Evolutionary conservation across 2,797 vertebrate genomes (phyloP), one percentile per base, ranked within the genome.

Genomic region (Mycteria americana): DNA sequence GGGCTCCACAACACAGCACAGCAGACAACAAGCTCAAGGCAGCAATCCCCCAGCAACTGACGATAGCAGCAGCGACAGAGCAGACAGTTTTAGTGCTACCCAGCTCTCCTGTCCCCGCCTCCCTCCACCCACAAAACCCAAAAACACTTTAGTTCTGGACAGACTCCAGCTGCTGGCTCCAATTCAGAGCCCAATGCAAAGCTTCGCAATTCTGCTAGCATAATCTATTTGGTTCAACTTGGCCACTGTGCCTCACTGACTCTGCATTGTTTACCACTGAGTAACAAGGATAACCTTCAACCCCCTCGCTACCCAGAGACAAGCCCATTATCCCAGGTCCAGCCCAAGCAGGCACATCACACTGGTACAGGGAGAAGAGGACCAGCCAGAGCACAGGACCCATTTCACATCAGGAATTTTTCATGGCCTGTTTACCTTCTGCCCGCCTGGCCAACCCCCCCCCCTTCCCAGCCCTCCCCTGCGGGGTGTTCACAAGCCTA

Each of bases 91-190:
- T 75, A 93, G 97, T 97, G 95, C 95, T 95, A 96, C 96, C 97
- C 97, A 97, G 97, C 97, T 93, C 95, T 94, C 94, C 93, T 93
- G 88, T 96, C 97, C 97, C 96, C 94, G 90, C 97, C 97, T 93
- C 88, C 86, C 92, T 94, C 95, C 85, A 89, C 91, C 97, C 96
- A 96, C 95, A 95, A 97, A 97, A 97, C 97, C 97, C 94, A 95
- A 95, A 97, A 97, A 97, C 98, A 98, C 97, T 97, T 97, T 97
- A 96, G 96, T 97, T 95, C 98, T 99, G 99, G 99, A 99, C 95
- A 41, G 96, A 91, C 96, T 98, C 99, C 99, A 99, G 97, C 97
- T 97, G 97, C 98, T 98, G 97, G 98, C 98, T 98, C 98, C 97
- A 97, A 98, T 98, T 98, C 99, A 98, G 98, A 99, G 98, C 98